A percentile compares a stretch with the other conserved stretches of the same genome.
Conservation (phyloP, 92 coral and sea anemone genomes). For the Umimayanthus chanpuru region DNA sequence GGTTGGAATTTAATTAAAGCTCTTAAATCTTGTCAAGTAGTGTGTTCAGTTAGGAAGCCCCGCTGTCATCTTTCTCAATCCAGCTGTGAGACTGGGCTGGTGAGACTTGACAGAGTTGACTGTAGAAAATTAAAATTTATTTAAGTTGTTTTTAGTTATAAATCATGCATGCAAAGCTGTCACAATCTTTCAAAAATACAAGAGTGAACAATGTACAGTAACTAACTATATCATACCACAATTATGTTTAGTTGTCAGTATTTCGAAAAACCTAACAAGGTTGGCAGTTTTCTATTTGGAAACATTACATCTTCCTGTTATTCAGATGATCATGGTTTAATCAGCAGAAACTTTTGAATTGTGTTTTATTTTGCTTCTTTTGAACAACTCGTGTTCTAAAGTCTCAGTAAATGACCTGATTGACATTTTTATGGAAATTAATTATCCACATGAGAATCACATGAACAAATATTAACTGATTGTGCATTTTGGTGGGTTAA, state of each 20-base stretch:
- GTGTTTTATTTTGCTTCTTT: too few species aligned
- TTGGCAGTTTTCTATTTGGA: too few species aligned
- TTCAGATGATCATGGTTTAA: too few species aligned
- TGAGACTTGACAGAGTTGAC: not conserved
- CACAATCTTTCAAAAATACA: not conserved
- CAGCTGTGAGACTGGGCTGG: not conserved
- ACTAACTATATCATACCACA: not conserved
- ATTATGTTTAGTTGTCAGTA: not conserved
- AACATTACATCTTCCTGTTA: too few species aligned
- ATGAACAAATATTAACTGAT: too few species aligned
- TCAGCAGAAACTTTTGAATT: too few species aligned
- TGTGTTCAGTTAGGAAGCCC: not conserved
- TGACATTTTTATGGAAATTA: too few species aligned
- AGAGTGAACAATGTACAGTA: not conserved
- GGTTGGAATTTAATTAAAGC: conserved; percentile 18
- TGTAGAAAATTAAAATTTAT: not conserved
- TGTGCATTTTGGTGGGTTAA: too few species aligned
- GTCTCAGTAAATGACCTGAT: too few species aligned
- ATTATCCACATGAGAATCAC: too few species aligned
- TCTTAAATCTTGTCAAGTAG: not conserved
- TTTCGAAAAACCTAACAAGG: too few species aligned
- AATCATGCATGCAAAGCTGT: not conserved
- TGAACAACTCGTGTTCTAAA: too few species aligned
- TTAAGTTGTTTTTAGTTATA: not conserved
- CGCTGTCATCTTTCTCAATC: not conserved